These are phyloP conservation scores for Potamilus streckersoni DNA, from an alignment of 1,140 invertebrate genomes.

Conservation along the genomic window DNA sequence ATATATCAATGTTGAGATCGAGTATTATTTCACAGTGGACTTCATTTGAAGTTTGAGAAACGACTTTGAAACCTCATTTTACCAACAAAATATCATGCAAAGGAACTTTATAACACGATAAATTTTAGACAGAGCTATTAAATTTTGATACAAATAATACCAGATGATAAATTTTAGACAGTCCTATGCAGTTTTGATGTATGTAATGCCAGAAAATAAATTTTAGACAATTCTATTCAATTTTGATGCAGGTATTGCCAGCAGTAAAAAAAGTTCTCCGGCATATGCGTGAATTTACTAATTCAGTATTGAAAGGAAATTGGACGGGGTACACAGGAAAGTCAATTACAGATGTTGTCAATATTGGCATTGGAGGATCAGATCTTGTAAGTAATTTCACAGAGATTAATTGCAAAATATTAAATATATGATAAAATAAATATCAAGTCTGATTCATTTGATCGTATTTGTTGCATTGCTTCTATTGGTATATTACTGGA, in stretches of 20 bases:
- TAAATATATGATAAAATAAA: too few species aligned
- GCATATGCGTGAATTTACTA: slow-evolving; percentile 93
- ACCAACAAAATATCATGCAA: too few species aligned
- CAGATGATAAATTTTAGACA: not conserved
- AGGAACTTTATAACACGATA: too few species aligned
- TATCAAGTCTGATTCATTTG: too few species aligned
- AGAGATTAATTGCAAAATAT: too few species aligned
- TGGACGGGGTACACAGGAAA: slow-evolving; percentile 95
- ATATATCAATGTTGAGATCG: too few species aligned
- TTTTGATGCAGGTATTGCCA: slow-evolving; percentile 79
- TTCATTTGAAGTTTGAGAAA: too few species aligned
- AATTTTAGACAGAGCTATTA: not conserved
- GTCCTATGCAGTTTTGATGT: not conserved
- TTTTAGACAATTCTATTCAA: not conserved
- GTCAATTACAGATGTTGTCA: slow-evolving; percentile 96
- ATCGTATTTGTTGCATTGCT: too few species aligned
- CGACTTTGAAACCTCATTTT: too few species aligned
- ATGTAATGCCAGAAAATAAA: not conserved
- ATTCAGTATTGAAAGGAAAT: slow-evolving; percentile 75
- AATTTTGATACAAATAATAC: not conserved
- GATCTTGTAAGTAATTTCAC: slow-evolving; percentile 78
- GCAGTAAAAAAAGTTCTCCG: slow-evolving; percentile 90
- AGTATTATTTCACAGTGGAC: too few species aligned
- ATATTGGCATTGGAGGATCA: slow-evolving; percentile 99
- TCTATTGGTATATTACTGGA: too few species aligned